phyloP scores from a whole-genome alignment of 2,888 invertebrate genomes.

The Serrognathus titanus region DNA sequence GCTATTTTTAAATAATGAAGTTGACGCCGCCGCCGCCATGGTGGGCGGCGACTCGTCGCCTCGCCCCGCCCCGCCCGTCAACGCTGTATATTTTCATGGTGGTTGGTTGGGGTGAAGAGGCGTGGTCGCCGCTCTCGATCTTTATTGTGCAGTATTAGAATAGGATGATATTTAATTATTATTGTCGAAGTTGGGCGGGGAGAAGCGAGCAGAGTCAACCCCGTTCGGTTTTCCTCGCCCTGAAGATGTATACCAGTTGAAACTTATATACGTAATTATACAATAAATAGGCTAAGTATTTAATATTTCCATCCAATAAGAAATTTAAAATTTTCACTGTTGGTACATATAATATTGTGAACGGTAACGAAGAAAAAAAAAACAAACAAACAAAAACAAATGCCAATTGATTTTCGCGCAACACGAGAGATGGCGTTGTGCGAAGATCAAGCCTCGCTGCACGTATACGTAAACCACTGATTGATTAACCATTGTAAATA shows the following conservation, averaged over 20 bases:
- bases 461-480: constrained; percentile 28
- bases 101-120: background rate
- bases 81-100: too few species aligned
- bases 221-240: too few species aligned
- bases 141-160: constrained; percentile 32
- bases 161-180: constrained; percentile 17
- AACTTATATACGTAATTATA: constrained; percentile 36
- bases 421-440: background rate
- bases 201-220: background rate
- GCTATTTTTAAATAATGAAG: background rate
- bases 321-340: constrained; percentile 10
- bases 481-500: constrained; percentile 39
- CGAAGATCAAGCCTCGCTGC: constrained; percentile 17
- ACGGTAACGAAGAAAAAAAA: background rate
- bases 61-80: too few species aligned
- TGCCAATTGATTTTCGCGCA: background rate
- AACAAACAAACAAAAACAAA: background rate
- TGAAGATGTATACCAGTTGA: constrained; percentile 22
- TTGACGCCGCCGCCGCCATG: background rate
- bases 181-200: constrained; percentile 17
- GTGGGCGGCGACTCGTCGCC: background rate
- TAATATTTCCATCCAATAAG: constrained; percentile 41
- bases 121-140: constrained; percentile 3
- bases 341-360: background rate
- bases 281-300: constrained; percentile 36